Conservation (phyloP, 2,797 vertebrate genomes). For the Liparis tanakae region DNA sequence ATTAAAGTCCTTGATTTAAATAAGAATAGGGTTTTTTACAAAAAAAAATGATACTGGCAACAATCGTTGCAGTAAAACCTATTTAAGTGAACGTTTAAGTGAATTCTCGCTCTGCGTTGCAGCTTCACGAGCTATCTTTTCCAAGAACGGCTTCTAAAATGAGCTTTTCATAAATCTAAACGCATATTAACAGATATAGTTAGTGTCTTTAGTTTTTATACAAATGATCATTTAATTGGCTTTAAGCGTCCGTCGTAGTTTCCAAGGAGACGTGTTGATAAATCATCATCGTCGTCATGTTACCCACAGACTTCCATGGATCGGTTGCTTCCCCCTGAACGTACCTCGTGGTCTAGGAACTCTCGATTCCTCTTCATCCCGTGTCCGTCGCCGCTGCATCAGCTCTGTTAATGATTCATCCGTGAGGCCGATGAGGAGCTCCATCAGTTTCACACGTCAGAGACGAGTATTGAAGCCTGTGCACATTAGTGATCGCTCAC, state of each 20-base stretch:
- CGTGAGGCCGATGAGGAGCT: constrained; percentile 37
- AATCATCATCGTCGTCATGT: not conserved
- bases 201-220: too few species aligned
- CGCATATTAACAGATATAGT: not conserved
- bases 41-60: too few species aligned
- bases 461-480: constrained; percentile 57
- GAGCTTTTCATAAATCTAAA: not conserved
- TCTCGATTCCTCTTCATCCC: not conserved
- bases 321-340: not conserved
- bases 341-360: not conserved
- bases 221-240: not conserved
- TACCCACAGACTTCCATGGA: not conserved
- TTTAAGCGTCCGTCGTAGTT: not conserved
- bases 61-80: too few species aligned
- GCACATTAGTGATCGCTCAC: constrained; percentile 53
- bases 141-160: too few species aligned
- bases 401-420: constrained; percentile 54
- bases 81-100: too few species aligned
- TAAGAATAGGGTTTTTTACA: too few species aligned
- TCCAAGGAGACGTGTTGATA: not conserved
- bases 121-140: too few species aligned
- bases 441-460: constrained; percentile 56
- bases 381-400: constrained; percentile 46
- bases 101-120: too few species aligned
- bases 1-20: too few species aligned